Conservation (phyloP, 2,797 vertebrate genomes). For the Lagodon rhomboides region DNA sequence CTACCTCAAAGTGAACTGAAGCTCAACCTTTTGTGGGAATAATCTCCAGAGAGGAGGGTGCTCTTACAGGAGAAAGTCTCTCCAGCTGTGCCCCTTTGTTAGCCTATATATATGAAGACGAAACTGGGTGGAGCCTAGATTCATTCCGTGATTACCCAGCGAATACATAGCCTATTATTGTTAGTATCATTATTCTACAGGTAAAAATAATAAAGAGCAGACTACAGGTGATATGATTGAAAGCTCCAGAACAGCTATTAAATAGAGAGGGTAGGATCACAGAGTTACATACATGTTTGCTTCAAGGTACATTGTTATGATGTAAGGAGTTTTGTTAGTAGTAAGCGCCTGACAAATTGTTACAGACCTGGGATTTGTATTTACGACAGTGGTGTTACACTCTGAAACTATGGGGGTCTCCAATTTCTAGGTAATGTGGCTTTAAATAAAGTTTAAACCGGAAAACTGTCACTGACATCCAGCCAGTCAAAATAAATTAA, state of each 20-base stretch:
- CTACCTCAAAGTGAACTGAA: conserved; percentile 18
- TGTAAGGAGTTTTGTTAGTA: no score
- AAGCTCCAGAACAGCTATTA: background rate
- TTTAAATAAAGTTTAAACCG: no score
- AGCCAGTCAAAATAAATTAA: no score
- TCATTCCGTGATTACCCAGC: conserved; percentile 8
- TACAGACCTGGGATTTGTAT: no score
- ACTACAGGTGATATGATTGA: background rate
- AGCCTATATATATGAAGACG: conserved; percentile 52
- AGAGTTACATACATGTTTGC: no score
- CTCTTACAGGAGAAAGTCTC: conserved; percentile 4
- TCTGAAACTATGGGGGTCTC: no score
- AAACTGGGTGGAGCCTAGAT: conserved; percentile 73
- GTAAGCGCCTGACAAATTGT: no score
- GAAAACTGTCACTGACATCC: no score
- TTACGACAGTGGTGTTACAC: no score
- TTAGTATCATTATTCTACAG: background rate
- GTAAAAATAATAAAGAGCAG: no score
- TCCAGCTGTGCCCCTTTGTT: conserved; percentile 30
- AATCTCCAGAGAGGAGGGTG: background rate
- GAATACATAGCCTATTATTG: background rate
- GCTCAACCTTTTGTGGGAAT: background rate
- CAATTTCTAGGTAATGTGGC: no score
- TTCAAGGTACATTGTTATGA: no score
- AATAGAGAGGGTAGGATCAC: background rate